Conservation (phyloP, 2,888 invertebrate genomes). For the Drosophila parthenogenetica region DNA sequence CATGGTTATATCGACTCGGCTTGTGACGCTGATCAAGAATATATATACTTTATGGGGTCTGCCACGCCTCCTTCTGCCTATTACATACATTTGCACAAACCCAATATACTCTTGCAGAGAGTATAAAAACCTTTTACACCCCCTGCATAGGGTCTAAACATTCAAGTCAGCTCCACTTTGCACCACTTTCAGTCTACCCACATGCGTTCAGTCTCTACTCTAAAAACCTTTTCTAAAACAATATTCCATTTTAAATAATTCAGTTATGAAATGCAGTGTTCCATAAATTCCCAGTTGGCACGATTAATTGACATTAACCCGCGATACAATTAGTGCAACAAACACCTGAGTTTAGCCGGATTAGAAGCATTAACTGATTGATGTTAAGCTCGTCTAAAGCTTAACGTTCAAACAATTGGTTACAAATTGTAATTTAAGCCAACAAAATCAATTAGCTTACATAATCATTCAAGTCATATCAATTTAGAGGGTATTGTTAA, state of each 20-base stretch:
- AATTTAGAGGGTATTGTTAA: slow-evolving; percentile 19
- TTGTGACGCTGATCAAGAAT: too few species aligned
- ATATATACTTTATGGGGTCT: too few species aligned
- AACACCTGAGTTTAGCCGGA: not conserved
- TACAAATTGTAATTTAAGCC: slow-evolving; percentile 1
- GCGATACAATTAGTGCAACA: not conserved
- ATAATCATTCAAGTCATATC: not conserved
- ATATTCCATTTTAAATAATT: not conserved
- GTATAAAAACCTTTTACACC: too few species aligned
- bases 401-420: not conserved
- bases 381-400: slow-evolving; percentile 1
- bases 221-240: too few species aligned
- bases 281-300: not conserved
- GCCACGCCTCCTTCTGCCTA: too few species aligned
- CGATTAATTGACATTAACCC: not conserved
- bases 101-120: too few species aligned
- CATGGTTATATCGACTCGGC: too few species aligned
- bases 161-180: too few species aligned
- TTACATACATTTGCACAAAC: too few species aligned
- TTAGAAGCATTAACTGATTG: slow-evolving; percentile 3
- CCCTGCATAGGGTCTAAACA: too few species aligned
- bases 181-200: too few species aligned
- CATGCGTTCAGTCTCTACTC: too few species aligned
- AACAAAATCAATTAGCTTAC: slow-evolving; percentile 6
- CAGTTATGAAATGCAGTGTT: not conserved